Evolutionary conservation across 2,888 invertebrate genomes (phyloP), one percentile per base, ranked within the genome.

Genomic region (Onchidella celtica): DNA sequence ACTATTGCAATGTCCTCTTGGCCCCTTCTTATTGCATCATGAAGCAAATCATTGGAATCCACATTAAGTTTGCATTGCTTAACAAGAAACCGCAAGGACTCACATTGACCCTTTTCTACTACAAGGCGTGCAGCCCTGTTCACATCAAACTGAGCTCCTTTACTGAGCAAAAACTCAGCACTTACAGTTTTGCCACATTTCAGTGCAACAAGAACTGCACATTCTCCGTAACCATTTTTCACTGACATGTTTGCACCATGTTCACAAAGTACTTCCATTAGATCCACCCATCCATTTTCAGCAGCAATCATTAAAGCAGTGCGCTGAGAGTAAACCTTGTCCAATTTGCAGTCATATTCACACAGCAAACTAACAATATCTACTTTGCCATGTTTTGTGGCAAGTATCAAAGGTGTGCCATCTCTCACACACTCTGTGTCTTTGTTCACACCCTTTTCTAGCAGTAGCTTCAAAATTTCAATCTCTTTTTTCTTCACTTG

Each of bases 221-320:
- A 27, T 29, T 66, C 66, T 11, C 9, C 24, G 6, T 29, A 24
- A 32, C 66, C 32, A 21, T 66, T 66, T 32, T 66, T 66, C 9
- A 66, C 17, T 11, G 24, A 11, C 2, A 29, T 9, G 9, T 66
- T 32, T 29, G 66, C 66, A 29, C 66, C 66, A 66, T 11, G 9
- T 11, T 66, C 32, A 21, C 24, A 21, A 6, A 66, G 32, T 9
- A 32, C 11, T 3, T 66, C 9, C 3, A 66, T 32, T 9, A 66
- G 27, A 21, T 66, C 66, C 9, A 29, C 66, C 9, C 32, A 32
- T 29, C 66, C 66, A 3, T 3, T 14, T 32, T 66, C 66, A 21
- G 32, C 66, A 66, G 66, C 66, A 11, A 66, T 32, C 66, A 66
- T 66, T 32, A 66, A 66, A 21, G 66, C 66, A 11, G 66, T 66